Evolutionary conservation across 2,797 vertebrate genomes (phyloP).

Genomic region (Acrocephalus scirpaceus): DNA sequence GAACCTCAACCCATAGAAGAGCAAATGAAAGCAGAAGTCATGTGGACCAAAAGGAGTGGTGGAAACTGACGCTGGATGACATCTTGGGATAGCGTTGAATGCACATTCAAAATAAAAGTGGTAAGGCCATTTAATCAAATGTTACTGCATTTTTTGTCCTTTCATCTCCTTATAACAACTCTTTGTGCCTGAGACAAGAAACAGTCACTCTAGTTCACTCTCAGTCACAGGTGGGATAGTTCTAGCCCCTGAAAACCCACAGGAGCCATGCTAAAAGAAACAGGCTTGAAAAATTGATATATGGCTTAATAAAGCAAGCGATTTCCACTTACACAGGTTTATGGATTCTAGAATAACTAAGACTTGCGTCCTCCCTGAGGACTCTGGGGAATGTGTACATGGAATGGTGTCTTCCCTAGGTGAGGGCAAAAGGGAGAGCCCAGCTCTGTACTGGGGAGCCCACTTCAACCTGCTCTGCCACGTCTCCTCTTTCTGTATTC

Average conservation of each 20-base stretch:
- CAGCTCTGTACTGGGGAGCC: rapidly evolving
- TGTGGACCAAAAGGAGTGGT: not conserved
- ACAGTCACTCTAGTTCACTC: not conserved
- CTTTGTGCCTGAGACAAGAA: not conserved
- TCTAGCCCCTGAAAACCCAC: not conserved
- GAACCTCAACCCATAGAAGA: not conserved
- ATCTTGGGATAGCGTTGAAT: not conserved
- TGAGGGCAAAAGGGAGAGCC: not conserved
- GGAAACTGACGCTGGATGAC: not conserved
- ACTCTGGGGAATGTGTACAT: not conserved
- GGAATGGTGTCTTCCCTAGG: not conserved
- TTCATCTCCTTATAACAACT: not conserved
- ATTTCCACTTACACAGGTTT: not conserved
- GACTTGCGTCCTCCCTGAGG: not conserved
- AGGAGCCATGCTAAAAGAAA: not conserved
- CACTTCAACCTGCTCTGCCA: not conserved
- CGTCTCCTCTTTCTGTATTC: rapidly evolving
- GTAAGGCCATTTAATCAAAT: not conserved
- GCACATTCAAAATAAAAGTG: not conserved
- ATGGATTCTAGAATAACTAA: not conserved
- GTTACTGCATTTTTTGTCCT: not conserved
- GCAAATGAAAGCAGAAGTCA: not conserved
- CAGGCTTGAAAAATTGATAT: not conserved
- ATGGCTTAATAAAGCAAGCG: not conserved
- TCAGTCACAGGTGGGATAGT: not conserved